A percentile compares a stretch with the other conserved stretches of the same genome.
These are phyloP conservation scores for Dicaeum eximium DNA, from an alignment of 2,113 vertebrate species.

Conservation along the genomic window DNA sequence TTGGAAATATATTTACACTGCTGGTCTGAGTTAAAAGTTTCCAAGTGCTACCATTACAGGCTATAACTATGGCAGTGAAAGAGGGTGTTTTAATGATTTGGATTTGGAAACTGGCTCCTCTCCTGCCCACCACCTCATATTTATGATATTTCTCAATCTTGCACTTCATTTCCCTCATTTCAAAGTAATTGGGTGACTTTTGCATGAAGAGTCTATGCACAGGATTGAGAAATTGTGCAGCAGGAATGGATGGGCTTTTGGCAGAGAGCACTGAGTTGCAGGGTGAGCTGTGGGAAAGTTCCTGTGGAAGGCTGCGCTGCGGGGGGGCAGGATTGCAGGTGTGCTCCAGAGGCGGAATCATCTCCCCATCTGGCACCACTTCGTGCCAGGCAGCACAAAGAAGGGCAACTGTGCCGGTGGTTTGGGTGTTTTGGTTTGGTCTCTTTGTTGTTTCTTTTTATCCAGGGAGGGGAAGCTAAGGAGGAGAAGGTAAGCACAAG, in stretches of 20 bases:
- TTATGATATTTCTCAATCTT: neutral
- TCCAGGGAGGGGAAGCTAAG: neutral
- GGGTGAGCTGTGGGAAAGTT: neutral
- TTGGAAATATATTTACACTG: neutral
- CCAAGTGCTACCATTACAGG: neutral
- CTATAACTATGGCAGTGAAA: neutral
- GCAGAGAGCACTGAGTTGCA: neutral
- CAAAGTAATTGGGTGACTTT: neutral
- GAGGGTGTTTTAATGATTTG: neutral
- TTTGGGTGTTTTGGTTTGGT: neutral
- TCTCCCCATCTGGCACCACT: neutral
- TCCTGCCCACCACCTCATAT: neutral
- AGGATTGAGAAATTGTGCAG: neutral
- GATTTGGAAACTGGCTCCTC: neutral
- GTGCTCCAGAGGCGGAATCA: neutral
- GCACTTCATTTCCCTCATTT: neutral
- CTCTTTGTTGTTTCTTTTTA: neutral
- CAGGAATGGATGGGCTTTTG: neutral
- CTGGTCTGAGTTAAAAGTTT: neutral
- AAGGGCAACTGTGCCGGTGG: neutral
- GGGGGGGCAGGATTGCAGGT: neutral
- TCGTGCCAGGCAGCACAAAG: neutral
- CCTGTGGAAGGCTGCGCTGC: neutral
- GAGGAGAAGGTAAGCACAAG: neutral
- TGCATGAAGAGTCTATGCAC: rapidly evolving